Conservation (phyloP, 92 coral and sea anemone genomes). For the Epizoanthus ramosus region DNA sequence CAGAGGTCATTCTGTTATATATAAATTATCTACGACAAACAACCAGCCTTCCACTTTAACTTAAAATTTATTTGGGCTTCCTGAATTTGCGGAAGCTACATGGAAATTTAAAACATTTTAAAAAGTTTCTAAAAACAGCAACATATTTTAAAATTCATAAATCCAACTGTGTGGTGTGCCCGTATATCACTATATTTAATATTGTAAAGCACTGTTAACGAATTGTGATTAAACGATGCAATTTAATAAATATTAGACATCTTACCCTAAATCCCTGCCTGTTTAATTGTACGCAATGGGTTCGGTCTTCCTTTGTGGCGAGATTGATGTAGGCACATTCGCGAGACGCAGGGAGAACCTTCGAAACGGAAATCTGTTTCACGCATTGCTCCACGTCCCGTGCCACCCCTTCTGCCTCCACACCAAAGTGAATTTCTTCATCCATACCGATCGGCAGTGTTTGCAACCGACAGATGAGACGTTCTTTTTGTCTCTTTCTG, state of each 20-base stretch:
- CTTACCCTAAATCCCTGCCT: slow-evolving; percentile 86
- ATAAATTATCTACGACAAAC: too few relatives aligned
- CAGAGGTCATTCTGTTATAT: too few relatives aligned
- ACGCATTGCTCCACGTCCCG: slow-evolving; percentile 83
- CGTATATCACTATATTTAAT: too few relatives aligned
- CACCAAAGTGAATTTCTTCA: slow-evolving; percentile 93
- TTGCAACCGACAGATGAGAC: not conserved
- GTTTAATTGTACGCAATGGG: slow-evolving; percentile 72
- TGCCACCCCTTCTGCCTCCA: slow-evolving; percentile 82
- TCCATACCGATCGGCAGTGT: slow-evolving; percentile 28
- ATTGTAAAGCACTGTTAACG: not conserved
- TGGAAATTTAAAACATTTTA: too few relatives aligned
- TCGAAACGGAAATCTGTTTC: slow-evolving; percentile 66
- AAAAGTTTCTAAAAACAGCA: too few relatives aligned
- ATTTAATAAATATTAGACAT: not conserved
- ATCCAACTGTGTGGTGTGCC: too few relatives aligned
- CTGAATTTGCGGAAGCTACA: too few relatives aligned
- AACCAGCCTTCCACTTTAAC: too few relatives aligned
- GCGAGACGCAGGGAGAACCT: slow-evolving; percentile 66
- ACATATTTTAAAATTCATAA: too few relatives aligned
- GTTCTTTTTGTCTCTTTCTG: not conserved
- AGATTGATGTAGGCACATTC: slow-evolving; percentile 83
- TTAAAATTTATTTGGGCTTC: too few relatives aligned
- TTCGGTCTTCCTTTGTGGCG: slow-evolving; percentile 72
- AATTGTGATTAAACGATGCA: not conserved